phyloP scores from a whole-genome alignment of 2,113 vertebrate genomes.

The Cryptotis parvus region DNA sequence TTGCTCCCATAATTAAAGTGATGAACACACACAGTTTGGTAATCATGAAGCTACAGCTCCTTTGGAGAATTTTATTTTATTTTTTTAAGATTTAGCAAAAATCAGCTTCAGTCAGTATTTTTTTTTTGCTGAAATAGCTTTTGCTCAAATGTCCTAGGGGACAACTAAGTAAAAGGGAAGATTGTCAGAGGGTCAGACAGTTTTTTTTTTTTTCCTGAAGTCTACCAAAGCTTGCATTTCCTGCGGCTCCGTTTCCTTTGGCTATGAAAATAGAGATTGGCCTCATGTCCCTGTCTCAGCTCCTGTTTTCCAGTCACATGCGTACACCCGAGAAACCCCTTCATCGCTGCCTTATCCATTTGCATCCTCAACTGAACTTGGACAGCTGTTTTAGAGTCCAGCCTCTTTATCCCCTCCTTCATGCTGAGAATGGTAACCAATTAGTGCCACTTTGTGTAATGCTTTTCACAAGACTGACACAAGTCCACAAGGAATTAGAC shows the following conservation, averaged over 20 bases:
- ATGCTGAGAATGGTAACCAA: constrained; percentile 78
- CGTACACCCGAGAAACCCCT: background rate
- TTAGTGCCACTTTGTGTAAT: constrained; percentile 77
- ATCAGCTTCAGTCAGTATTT: constrained; percentile 72
- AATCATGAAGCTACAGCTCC: constrained; percentile 72
- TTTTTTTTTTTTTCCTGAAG: constrained; percentile 35
- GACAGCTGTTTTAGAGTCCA: constrained; percentile 64
- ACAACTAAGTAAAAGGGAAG: constrained; percentile 55
- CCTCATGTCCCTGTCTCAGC: background rate
- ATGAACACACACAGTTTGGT: constrained; percentile 77
- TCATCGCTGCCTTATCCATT: background rate
- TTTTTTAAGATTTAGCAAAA: constrained; percentile 61
- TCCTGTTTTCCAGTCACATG: background rate
- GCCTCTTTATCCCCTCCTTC: constrained; percentile 64
- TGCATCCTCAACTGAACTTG: background rate
- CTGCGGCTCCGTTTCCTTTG: background rate
- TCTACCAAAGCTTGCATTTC: constrained; percentile 29
- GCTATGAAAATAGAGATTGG: background rate
- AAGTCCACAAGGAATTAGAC: constrained; percentile 66
- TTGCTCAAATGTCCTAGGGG: constrained; percentile 70
- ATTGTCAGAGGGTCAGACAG: background rate
- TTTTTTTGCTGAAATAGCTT: constrained; percentile 71
- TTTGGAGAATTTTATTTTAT: constrained; percentile 52
- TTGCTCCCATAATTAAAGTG: constrained; percentile 72
- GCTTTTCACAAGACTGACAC: constrained; percentile 78